A percentile compares a stretch with the other conserved stretches of the same genome.
phyloP scores from a whole-genome alignment of 2,113 vertebrate genomes.

The Syrrhaptes paradoxus region DNA sequence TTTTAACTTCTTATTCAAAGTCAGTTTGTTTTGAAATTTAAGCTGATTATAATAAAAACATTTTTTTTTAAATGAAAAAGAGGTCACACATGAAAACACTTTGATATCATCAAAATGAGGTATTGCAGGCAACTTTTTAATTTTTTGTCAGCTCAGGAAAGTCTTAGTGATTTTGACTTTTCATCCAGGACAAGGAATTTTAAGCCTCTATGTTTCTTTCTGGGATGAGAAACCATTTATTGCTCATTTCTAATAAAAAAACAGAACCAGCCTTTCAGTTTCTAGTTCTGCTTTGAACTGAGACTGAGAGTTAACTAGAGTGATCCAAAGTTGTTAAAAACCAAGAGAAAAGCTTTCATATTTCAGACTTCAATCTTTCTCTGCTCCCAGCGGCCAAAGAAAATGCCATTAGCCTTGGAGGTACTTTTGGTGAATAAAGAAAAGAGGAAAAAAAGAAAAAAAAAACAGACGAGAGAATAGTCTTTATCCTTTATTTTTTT shows the following conservation, averaged over 20 bases:
- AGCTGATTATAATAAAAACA: slow-evolving; percentile 36
- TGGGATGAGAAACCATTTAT: background rate
- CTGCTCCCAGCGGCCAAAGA: slow-evolving; percentile 17
- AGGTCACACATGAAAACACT: slow-evolving; percentile 58
- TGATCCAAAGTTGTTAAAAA: slow-evolving; percentile 54
- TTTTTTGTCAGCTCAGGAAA: background rate
- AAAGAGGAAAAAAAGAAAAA: background rate
- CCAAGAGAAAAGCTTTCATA: slow-evolving; percentile 39
- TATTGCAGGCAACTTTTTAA: background rate
- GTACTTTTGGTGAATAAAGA: slow-evolving; percentile 62
- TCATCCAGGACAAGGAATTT: slow-evolving; percentile 9
- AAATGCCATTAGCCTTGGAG: slow-evolving; percentile 57
- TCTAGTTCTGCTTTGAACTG: slow-evolving; percentile 37
- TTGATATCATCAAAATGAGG: slow-evolving; percentile 45
- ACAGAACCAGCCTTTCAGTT: slow-evolving; percentile 8
- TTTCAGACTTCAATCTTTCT: slow-evolving; percentile 56
- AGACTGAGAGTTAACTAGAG: slow-evolving; percentile 35
- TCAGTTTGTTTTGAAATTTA: slow-evolving; percentile 43
- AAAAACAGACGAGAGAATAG: background rate
- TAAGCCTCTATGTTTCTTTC: background rate
- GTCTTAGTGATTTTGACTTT: slow-evolving; percentile 28
- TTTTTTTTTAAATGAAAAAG: slow-evolving; percentile 34
- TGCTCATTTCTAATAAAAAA: background rate
- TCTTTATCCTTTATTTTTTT: slow-evolving; percentile 31
- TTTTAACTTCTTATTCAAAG: slow-evolving; percentile 33